phyloP scores from a whole-genome alignment of 2,113 vertebrate species.

The Epinephelus moara region DNA sequence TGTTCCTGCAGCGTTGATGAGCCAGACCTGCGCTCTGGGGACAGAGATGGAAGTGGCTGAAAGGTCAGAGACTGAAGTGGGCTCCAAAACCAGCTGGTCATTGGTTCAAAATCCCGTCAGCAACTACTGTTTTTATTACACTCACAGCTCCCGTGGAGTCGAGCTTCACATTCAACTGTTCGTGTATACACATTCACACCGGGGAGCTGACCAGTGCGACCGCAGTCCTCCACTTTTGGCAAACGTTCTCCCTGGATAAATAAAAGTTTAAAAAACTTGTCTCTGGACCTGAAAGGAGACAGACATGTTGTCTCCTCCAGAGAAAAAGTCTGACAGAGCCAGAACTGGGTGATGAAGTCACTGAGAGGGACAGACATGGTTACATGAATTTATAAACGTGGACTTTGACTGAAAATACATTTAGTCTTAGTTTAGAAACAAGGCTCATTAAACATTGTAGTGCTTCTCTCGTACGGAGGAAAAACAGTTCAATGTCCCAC shows the following conservation, averaged over 20 bases:
- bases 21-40: conserved; percentile 34
- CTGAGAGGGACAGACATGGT: conserved; percentile 19
- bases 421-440: conserved; percentile 20
- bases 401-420: conserved; percentile 13
- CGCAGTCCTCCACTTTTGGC: conserved; percentile 52
- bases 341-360: conserved; percentile 43
- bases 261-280: conserved; percentile 28
- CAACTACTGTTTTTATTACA: conserved; percentile 53
- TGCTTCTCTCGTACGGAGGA: not conserved
- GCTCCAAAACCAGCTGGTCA: conserved; percentile 25
- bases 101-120: conserved; percentile 37
- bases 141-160: conserved; percentile 21
- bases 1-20: conserved; percentile 56
- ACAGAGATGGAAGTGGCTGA: conserved; percentile 38
- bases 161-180: conserved; percentile 29
- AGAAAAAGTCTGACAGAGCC: conserved; percentile 12
- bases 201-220: conserved; percentile 52
- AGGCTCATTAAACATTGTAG: conserved; percentile 18
- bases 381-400: conserved; percentile 26
- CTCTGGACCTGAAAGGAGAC: conserved; percentile 58
- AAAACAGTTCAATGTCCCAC: not conserved
- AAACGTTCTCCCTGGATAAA: conserved; percentile 41
- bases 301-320: conserved; percentile 66
- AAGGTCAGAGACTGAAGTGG: conserved; percentile 49
- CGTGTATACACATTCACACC: conserved; percentile 42